Percentiles rank a stretch among this genome's conserved stretches.
Conservation (phyloP, 2,888 invertebrate species). For the Pseudococcus jackbeardsleyi region DNA sequence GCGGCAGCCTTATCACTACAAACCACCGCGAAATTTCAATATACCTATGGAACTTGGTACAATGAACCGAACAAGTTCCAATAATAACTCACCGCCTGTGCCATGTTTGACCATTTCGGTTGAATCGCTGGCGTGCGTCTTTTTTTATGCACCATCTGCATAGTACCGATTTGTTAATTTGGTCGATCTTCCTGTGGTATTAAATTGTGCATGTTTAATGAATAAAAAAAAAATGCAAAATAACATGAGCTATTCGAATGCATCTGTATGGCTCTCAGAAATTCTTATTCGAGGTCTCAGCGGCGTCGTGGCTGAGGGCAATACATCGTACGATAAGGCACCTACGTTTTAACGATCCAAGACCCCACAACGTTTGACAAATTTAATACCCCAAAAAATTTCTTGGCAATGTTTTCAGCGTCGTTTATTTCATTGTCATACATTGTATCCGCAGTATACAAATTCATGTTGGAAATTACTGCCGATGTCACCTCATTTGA, state of each 20-base stretch:
- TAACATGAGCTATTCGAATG: not conserved
- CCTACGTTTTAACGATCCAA: not conserved
- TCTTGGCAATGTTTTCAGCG: constrained; percentile 6
- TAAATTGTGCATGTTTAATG: not conserved
- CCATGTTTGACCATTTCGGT: not conserved
- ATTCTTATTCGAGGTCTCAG: not conserved
- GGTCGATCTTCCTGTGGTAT: not conserved
- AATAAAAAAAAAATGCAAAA: constrained; percentile 19
- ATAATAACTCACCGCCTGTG: constrained; percentile 2
- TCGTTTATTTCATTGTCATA: constrained; percentile 35
- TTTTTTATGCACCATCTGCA: not conserved
- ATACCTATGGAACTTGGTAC: not conserved
- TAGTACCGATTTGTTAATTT: not conserved
- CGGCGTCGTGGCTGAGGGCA: not conserved
- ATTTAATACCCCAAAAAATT: constrained; percentile 1
- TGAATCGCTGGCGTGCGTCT: not conserved
- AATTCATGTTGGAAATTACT: not conserved
- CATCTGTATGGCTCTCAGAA: not conserved
- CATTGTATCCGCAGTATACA: not conserved
- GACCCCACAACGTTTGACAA: constrained; percentile 32
- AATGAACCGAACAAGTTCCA: constrained; percentile 22
- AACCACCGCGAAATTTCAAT: constrained; percentile 30
- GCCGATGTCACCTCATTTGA: not conserved
- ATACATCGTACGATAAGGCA: constrained; percentile 11
- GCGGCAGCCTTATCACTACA: not conserved